Percentiles rank a stretch among this genome's conserved stretches.
Evolutionary conservation across 2,113 vertebrate genomes (phyloP).

Genomic region (Connochaetes taurinus): DNA sequence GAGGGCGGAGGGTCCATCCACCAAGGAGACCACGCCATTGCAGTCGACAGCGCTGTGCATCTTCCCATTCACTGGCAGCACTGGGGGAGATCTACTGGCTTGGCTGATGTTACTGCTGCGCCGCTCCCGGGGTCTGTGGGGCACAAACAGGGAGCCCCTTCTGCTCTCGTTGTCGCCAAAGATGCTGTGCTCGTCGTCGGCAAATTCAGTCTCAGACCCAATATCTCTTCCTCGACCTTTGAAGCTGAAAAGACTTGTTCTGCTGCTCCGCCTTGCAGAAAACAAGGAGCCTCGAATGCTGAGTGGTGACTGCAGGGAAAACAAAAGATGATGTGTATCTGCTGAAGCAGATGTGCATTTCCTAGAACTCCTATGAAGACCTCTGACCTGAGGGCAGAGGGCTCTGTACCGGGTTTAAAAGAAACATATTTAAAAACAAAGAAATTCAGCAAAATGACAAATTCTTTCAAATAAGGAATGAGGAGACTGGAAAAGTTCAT

Average conservation of each 20-base stretch:
- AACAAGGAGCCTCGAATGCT: constrained; percentile 90
- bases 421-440: background rate
- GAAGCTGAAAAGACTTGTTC: constrained; percentile 91
- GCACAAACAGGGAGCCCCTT: constrained; percentile 88
- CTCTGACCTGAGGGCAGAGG: background rate
- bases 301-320: constrained; percentile 89
- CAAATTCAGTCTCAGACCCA: constrained; percentile 93
- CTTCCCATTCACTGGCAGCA: constrained; percentile 81
- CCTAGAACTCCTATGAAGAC: background rate
- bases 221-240: constrained; percentile 79
- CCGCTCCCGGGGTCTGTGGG: constrained; percentile 78
- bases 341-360: background rate
- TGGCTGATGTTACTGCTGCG: constrained; percentile 89
- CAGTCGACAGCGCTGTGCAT: constrained; percentile 92
- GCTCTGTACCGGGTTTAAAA: background rate
- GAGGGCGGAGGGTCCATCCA: constrained; percentile 83
- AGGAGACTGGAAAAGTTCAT: background rate
- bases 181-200: constrained; percentile 93
- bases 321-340: background rate
- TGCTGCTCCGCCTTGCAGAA: constrained; percentile 89
- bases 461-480: background rate
- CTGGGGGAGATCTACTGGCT: constrained; percentile 81
- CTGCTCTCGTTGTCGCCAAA: constrained; percentile 89
- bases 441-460: background rate
- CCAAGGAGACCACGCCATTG: constrained; percentile 92